A percentile compares a stretch with the other conserved stretches of the same genome.
Evolutionary conservation across 2,888 invertebrate species (phyloP).

Genomic region (Salpingus planirostris): DNA sequence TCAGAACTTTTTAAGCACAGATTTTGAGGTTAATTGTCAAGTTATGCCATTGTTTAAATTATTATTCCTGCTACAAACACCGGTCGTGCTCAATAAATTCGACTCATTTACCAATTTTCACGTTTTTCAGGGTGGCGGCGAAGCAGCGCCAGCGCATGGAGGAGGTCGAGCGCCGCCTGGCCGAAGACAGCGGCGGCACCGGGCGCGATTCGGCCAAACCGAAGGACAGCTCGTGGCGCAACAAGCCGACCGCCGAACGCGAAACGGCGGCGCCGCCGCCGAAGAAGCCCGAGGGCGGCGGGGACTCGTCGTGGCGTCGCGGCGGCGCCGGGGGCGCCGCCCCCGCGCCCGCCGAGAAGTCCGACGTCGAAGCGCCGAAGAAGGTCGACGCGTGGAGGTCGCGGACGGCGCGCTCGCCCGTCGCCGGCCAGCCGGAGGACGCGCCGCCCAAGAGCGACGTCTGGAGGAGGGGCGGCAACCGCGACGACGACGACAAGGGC

Average conservation of each 20-base stretch:
- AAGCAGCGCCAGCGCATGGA: slow-evolving; percentile 61
- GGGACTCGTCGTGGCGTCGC: slow-evolving; percentile 6
- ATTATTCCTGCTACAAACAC: no score
- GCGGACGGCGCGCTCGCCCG: slow-evolving; percentile 14
- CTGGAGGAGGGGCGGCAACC: slow-evolving; percentile 1
- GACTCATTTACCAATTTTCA: no score
- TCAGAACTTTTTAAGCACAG: no score
- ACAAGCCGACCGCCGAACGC: slow-evolving; percentile 2
- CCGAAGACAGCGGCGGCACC: slow-evolving; percentile 36
- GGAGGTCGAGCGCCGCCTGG: slow-evolving; percentile 57
- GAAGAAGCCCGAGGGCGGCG: slow-evolving; percentile 4
- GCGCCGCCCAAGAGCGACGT: not conserved
- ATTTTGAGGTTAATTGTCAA: no score
- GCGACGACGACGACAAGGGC: not conserved
- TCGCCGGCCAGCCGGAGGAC: not conserved
- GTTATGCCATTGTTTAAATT: no score
- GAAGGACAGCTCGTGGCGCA: slow-evolving; percentile 11
- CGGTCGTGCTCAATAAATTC: no score
- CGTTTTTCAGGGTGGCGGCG: slow-evolving; percentile 54
- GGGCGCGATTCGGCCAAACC: no score
- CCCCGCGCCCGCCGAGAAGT: slow-evolving; percentile 16
- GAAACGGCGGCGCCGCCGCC: slow-evolving; percentile 2
- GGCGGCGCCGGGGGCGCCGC: not conserved
- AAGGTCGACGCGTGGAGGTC: slow-evolving; percentile 28
- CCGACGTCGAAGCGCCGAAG: slow-evolving; percentile 20